Evolutionary conservation across 1,140 invertebrate species (phyloP), one percentile per base, ranked within the genome.

Genomic region (Zaprionus nigranus): DNA sequence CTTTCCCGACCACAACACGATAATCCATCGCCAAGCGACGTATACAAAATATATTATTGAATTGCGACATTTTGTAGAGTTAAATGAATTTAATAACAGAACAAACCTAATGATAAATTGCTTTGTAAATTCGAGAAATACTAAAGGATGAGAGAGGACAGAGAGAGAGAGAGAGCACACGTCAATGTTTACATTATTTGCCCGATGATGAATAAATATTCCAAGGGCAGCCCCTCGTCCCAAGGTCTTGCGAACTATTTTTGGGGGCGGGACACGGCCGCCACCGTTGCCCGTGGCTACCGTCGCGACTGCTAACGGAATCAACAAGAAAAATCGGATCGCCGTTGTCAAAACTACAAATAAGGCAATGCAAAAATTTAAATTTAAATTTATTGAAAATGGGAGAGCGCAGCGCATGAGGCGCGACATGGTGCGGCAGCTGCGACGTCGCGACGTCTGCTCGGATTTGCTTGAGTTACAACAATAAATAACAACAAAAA

Each of bases 381-480:
- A 84, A 69, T 40, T 77, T 72, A 38, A 72, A 78, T 82, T 77
- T 90, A 88, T 81, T 82, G 79, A 76, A 82, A 82, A 84, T 83
- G 69, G 56, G 57, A 60, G 62, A 72, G 56, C 59, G 63, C 46
- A 58, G n/a, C 11, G 69, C 43, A 60, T 28, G 65, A 60, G 43
- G 54, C 40, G 68, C 40, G 68, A 71, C 46, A 63, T 28, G 75
- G 58, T 38, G 71, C 36, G 79, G 58, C 77, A 73, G 70, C 76
- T 81, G 73, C 53, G 75, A 87, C 83, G 84, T 88, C 83, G 80
- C 34, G 81, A 81, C 81, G 85, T 90, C 85, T 90, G 81, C 69
- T 79, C 72, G 75, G 85, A 90, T 87, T 87, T 87, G 84, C 74
- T 88, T 87, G 70, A 87, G 78, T 87, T 87, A 87, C 84, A 87